Evolutionary conservation across 2,888 invertebrate genomes (phyloP), one percentile per base, ranked within the genome.

Genomic region (Andrena flavipes): DNA sequence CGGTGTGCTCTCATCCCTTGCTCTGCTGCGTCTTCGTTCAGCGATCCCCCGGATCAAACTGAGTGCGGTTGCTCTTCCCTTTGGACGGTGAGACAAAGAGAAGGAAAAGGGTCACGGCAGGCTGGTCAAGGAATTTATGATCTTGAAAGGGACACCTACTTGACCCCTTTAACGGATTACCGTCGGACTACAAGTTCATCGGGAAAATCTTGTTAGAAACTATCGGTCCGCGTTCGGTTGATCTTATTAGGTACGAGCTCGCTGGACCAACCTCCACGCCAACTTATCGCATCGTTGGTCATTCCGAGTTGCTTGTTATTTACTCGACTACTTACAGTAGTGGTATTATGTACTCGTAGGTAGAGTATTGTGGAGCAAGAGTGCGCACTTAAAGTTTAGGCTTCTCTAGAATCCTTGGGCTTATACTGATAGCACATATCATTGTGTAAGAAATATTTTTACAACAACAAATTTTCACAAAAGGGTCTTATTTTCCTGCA

Each of bases 91-190:
- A 42, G 13, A 80, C 72, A 81, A 81, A 82, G 76, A 48, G 64
- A 49, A 16, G 51, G 33, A 80, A 82, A 76, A 69, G 69, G 81
- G 72, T 72, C 64, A 64, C 48, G 64, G 13, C 10, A 35, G 67
- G 26, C 64, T 30, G 81, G 60, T 69, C 60, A 67, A 75, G 80
- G 42, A 82, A 72, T 78, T 81, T 49, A 62, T 48, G 6, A 49
- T 35, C 35, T 56, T 23, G 48, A 76, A 82, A 80, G 60, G 69
- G 49, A 70, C 63, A 62, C 54, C 72, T 54, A 48, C 72, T 82
- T 80, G 56, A 69, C 80, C 71, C 26, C 60, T 76, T 80, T 65
- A 82, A 65, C 72, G 82, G 74, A 82, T 80, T 72, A 76, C 48
- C 51, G 13, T 23, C 26, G 7, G 20, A 23, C 10, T 62, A 23